A percentile compares a stretch with the other conserved stretches of the same genome.
Conservation (phyloP, 1,140 invertebrate genomes). For the Copidosoma floridanum region DNA sequence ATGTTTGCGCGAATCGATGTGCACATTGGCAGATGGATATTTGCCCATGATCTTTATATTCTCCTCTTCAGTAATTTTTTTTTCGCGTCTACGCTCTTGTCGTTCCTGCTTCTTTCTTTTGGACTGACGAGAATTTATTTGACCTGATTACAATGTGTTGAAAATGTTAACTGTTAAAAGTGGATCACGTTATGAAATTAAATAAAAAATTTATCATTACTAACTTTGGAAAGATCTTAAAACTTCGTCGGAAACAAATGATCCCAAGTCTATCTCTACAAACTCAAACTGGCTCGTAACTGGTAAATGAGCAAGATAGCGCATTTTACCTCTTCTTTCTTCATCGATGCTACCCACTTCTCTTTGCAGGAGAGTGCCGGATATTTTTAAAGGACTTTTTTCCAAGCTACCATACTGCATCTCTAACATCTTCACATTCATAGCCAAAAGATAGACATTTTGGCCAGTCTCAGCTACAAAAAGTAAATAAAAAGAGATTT, state of each 20-base stretch:
- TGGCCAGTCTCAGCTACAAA: slow-evolving; percentile 81
- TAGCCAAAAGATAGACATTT: slow-evolving; percentile 85
- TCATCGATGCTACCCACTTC: slow-evolving; percentile 82
- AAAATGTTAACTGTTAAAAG: not conserved
- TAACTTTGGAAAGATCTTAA: slow-evolving; percentile 67
- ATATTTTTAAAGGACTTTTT: slow-evolving; percentile 72
- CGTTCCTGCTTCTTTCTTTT: slow-evolving; percentile 63
- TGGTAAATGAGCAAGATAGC: slow-evolving; percentile 86
- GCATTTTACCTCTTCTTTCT: slow-evolving; percentile 72
- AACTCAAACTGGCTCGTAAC: slow-evolving; percentile 87
- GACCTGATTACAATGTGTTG: slow-evolving; percentile 54
- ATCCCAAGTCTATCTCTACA: slow-evolving; percentile 78
- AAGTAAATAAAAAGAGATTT: no score
- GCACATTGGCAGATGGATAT: slow-evolving; percentile 59
- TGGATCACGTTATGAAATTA: no score
- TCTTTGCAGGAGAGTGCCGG: slow-evolving; percentile 76
- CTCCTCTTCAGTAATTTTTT: slow-evolving; percentile 69
- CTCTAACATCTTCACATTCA: slow-evolving; percentile 89
- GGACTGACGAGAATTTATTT: slow-evolving; percentile 65
- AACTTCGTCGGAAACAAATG: slow-evolving; percentile 70
- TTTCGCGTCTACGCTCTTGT: slow-evolving; percentile 71
- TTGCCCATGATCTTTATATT: slow-evolving; percentile 69
- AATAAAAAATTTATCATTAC: not conserved
- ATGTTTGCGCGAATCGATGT: slow-evolving; percentile 64
- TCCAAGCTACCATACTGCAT: slow-evolving; percentile 81